Evolutionary conservation across 2,888 invertebrate species (phyloP).

Genomic region (Nebria salina): DNA sequence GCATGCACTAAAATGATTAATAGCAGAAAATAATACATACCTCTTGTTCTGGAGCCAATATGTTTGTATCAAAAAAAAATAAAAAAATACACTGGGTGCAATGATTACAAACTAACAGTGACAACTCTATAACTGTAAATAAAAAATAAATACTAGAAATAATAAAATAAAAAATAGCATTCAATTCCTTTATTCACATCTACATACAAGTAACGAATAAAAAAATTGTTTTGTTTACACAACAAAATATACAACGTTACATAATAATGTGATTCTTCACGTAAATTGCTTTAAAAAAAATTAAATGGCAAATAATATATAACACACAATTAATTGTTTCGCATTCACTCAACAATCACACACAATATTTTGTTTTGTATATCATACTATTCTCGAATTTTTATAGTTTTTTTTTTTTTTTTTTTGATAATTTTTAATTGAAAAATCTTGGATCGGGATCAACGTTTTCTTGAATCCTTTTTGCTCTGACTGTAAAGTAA

Average conservation of each 20-base stretch:
- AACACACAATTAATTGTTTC: not conserved
- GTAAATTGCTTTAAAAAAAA: not conserved
- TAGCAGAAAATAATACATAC: conserved; percentile 24
- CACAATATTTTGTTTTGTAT: not conserved
- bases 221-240: conserved; percentile 35
- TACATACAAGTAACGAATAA: conserved; percentile 43
- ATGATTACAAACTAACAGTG: conserved; percentile 33
- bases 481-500: conserved; percentile 26
- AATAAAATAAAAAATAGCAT: conserved; percentile 30
- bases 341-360: not conserved
- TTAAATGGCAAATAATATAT: conserved; percentile 1
- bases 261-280: not conserved
- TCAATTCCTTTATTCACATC: conserved; percentile 36
- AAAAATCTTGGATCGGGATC: conserved; percentile 1
- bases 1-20: conserved; percentile 13
- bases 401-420: not conserved
- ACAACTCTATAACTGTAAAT: conserved; percentile 48
- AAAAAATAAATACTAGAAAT: conserved; percentile 54
- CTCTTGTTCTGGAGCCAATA: not conserved
- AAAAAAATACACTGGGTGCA: conserved; percentile 21
- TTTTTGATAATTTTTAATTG: not conserved
- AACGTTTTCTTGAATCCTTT: conserved; percentile 23
- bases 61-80: conserved; percentile 18
- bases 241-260: conserved; percentile 17
- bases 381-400: not conserved